Conservation (phyloP, 2,888 invertebrate species). For the Nezara viridula region DNA sequence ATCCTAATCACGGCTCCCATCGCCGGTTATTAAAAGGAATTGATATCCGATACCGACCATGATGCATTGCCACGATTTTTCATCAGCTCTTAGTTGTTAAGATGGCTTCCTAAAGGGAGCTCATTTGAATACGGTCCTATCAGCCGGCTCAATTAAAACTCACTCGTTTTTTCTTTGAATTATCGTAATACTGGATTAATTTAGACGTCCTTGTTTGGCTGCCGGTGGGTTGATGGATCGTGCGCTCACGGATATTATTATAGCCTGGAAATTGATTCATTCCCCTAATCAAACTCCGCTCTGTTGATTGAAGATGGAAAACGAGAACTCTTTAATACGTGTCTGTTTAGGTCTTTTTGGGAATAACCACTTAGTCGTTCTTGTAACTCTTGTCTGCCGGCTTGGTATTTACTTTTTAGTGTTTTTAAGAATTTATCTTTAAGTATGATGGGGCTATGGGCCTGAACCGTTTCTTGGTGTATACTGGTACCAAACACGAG, state of each 20-base stretch:
- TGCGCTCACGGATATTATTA: not conserved
- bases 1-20: not conserved
- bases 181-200: slow-evolving; percentile 19
- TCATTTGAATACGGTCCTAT: slow-evolving; percentile 29
- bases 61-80: slow-evolving; percentile 43
- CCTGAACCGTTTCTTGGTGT: too few relatives aligned
- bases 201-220: slow-evolving; percentile 16
- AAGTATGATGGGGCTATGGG: too few relatives aligned
- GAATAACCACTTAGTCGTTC: not conserved
- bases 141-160: slow-evolving; percentile 11
- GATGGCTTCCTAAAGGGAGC: not conserved
- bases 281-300: not conserved
- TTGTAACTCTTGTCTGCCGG: not conserved
- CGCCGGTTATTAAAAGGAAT: slow-evolving; percentile 11
- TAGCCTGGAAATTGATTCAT: slow-evolving; percentile 32
- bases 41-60: not conserved
- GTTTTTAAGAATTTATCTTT: too few relatives aligned
- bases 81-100: slow-evolving; percentile 16
- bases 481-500: too few relatives aligned
- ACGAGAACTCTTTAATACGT: not conserved
- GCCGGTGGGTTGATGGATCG: not conserved
- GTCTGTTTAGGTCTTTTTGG: not conserved
- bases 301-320: slow-evolving; percentile 21
- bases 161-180: slow-evolving; percentile 4
- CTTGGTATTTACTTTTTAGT: too few relatives aligned